Evolutionary conservation across 2,888 invertebrate genomes (phyloP).

Genomic region (Liopterus haemorrhoidalis): DNA sequence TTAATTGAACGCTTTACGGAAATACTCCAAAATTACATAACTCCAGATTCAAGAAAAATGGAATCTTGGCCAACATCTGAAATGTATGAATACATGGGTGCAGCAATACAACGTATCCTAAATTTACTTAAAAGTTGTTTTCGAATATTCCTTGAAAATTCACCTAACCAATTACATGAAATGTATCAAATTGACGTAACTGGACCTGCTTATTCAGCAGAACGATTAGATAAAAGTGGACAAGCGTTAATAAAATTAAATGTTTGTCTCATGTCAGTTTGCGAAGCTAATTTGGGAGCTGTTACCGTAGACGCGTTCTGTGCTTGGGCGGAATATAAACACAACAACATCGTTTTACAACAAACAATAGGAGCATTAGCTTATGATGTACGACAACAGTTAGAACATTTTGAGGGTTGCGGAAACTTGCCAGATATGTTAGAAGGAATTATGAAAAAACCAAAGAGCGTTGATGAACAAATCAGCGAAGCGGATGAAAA

Average conservation of each 20-base stretch:
- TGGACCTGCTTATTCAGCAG: constrained; percentile 7
- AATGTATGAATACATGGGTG: constrained; percentile 21
- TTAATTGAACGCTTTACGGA: constrained; percentile 10
- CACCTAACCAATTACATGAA: constrained; percentile 4
- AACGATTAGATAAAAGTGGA: constrained; percentile 11
- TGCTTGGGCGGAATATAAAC: constrained; percentile 15
- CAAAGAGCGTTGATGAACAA: constrained; percentile 15
- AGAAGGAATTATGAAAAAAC: constrained; percentile 9
- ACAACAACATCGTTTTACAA: constrained; percentile 10
- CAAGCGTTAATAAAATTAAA: constrained; percentile 14
- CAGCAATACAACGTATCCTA: constrained; percentile 13
- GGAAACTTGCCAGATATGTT: constrained; percentile 17
- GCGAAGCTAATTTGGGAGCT: constrained; percentile 12
- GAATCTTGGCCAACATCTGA: constrained; percentile 11
- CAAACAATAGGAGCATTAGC: constrained; percentile 12
- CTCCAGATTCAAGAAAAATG: constrained; percentile 12
- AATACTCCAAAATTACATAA: constrained; percentile 17
- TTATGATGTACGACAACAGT: constrained; percentile 6
- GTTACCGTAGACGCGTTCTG: constrained; percentile 18
- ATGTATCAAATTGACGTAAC: too few relatives aligned
- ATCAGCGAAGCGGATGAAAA: constrained; percentile 13
- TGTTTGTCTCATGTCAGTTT: constrained; percentile 13
- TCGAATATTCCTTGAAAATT: constrained; percentile 6
- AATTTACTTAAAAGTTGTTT: constrained; percentile 13
- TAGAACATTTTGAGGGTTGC: constrained; percentile 10